Conservation (phyloP, 2,113 vertebrate species). For the Axis porcinus region DNA sequence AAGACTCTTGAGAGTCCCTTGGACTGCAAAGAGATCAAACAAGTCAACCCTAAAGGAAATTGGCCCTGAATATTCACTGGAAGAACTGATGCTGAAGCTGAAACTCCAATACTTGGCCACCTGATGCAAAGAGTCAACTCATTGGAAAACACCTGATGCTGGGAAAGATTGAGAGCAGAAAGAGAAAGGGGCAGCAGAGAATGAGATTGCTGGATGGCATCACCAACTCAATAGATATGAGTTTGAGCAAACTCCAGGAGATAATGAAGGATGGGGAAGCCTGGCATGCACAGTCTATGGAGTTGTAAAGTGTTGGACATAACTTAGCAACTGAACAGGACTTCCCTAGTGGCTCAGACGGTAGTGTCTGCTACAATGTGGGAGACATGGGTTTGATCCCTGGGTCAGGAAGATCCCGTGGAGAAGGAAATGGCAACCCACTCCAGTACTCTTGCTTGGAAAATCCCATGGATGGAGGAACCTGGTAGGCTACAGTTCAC, state of each 20-base stretch:
- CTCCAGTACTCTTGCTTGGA: neutral
- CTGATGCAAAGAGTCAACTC: neutral
- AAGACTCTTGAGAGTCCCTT: neutral
- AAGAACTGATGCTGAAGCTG: neutral
- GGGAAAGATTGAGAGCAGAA: neutral
- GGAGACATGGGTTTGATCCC: neutral
- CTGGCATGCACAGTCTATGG: accelerated
- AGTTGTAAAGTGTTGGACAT: neutral
- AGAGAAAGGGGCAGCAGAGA: neutral
- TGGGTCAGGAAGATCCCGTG: neutral
- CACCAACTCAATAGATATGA: neutral
- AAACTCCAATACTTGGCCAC: neutral
- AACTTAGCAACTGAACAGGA: neutral
- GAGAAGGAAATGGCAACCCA: neutral
- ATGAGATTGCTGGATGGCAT: neutral
- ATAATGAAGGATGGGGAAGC: neutral
- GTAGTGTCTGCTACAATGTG: accelerated
- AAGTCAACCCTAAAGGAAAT: neutral
- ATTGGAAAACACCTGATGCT: neutral
- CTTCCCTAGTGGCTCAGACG: neutral
- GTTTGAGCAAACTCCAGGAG: neutral
- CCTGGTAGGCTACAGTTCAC: neutral
- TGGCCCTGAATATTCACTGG: neutral
- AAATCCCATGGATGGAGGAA: neutral
- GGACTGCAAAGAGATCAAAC: neutral